phyloP scores from a whole-genome alignment of 2,113 vertebrate species.

The Ameiurus melas region DNA sequence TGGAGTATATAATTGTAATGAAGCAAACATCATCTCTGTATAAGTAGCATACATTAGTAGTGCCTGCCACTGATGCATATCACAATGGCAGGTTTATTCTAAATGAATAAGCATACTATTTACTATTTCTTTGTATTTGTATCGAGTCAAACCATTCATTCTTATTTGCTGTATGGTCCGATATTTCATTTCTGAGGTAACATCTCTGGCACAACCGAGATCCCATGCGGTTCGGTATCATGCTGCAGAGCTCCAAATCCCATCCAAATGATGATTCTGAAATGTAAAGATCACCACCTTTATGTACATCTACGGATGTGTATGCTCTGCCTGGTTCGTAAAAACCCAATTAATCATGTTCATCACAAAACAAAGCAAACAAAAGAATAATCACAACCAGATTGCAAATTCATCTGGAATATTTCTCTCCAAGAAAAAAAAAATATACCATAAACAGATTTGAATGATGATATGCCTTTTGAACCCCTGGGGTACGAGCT shows the following conservation, averaged over 20 bases:
- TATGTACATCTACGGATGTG: neutral
- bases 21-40: neutral
- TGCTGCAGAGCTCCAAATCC: neutral
- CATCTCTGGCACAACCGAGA: neutral
- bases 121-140: neutral
- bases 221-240: neutral
- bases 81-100: too few relatives aligned
- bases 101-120: neutral
- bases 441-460: neutral
- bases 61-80: neutral
- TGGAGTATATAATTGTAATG: neutral
- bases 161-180: neutral
- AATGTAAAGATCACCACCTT: neutral
- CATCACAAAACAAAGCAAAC: neutral
- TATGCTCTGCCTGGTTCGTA: neutral
- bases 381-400: neutral
- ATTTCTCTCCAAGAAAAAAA: neutral
- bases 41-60: neutral
- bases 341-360: neutral
- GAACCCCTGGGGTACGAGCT: neutral
- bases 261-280: neutral
- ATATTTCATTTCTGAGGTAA: neutral
- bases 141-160: neutral
- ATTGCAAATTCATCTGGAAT: neutral
- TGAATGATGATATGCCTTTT: neutral